Conservation (phyloP, 2,797 vertebrate species). For the Poecile montanus region DNA sequence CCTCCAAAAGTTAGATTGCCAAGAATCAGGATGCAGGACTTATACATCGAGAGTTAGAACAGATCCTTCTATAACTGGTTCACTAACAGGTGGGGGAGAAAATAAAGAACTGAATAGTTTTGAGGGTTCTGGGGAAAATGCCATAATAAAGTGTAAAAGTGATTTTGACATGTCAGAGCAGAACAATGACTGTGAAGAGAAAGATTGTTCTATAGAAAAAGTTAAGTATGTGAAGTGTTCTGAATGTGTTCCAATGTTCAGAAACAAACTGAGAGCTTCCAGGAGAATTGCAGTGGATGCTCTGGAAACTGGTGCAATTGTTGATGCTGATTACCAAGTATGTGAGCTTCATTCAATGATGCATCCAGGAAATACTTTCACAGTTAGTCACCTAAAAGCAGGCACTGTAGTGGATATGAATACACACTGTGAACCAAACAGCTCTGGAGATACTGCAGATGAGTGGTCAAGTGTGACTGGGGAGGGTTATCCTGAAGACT, state of each 20-base stretch:
- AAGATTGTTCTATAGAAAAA: background rate
- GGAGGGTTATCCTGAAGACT: background rate
- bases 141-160: background rate
- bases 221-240: background rate
- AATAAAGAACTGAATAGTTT: background rate
- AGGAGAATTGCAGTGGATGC: background rate
- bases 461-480: background rate
- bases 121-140: background rate
- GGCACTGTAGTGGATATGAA: background rate
- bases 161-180: background rate
- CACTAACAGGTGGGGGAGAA: background rate
- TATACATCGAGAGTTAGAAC: background rate
- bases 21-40: conserved; percentile 15
- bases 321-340: background rate
- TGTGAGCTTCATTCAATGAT: background rate
- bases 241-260: background rate
- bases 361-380: background rate
- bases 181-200: conserved; percentile 46
- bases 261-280: background rate
- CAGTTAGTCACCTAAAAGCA: background rate
- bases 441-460: background rate
- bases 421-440: background rate
- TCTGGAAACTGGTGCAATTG: background rate
- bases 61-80: background rate
- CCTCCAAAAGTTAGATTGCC: background rate